A percentile compares a stretch with the other conserved stretches of the same genome.
These are phyloP conservation scores for Ploceus nigricollis DNA, from an alignment of 2,113 vertebrate genomes.

Conservation along the genomic window DNA sequence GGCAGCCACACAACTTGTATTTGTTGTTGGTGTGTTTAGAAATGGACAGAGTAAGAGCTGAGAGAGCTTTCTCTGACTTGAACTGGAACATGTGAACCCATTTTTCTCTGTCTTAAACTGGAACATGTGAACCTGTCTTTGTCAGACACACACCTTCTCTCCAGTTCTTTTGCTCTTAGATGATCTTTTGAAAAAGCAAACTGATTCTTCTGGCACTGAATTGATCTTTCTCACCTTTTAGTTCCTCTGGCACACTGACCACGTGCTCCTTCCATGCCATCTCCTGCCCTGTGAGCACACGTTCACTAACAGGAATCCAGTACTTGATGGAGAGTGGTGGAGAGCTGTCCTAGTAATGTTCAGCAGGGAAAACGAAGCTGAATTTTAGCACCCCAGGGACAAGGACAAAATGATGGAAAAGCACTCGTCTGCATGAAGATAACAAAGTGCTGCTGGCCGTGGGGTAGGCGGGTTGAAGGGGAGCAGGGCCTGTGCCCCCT, in stretches of 20 bases:
- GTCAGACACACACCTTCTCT: neutral
- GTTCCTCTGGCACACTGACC: neutral
- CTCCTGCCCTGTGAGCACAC: neutral
- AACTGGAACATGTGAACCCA: neutral
- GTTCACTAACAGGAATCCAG: fast-evolving
- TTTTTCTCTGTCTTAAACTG: neutral
- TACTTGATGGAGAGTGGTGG: neutral
- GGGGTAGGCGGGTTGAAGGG: neutral
- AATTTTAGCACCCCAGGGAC: neutral
- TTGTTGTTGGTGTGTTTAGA: neutral
- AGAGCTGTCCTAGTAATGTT: neutral
- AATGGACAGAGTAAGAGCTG: neutral
- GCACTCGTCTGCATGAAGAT: neutral
- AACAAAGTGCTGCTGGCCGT: neutral
- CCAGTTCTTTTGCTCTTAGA: neutral
- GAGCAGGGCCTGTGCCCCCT: neutral
- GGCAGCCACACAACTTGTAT: neutral
- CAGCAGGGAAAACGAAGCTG: neutral
- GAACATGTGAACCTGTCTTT: neutral
- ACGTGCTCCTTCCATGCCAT: neutral
- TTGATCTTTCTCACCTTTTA: neutral
- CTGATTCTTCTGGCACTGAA: neutral
- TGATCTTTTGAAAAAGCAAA: neutral
- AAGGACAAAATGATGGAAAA: neutral
- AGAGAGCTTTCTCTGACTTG: neutral